Base-by-base conservation (phyloP, 2,888 invertebrate species). In the Drosophila pullipes region DNA sequence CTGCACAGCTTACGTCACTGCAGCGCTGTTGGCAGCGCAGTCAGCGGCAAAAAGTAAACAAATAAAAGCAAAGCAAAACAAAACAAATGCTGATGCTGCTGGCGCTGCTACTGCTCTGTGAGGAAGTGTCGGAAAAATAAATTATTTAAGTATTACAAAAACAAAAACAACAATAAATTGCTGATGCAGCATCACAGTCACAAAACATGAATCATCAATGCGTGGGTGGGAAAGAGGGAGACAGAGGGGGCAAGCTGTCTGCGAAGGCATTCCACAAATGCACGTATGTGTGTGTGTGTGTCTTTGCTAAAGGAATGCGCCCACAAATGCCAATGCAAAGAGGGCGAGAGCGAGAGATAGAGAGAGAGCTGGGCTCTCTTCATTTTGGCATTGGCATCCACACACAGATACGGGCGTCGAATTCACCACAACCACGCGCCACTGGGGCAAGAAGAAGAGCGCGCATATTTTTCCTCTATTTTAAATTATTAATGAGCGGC, bases 401-500 rank as follows among this genome's bases (percentile, higher is more conserved):
- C 78, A 78, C 28, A 47, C 33, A 39, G 33, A 47, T 2, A 16
- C 47, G 25, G 16, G 16, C 16, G 10, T 3, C 35, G 76, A 78
- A 78, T 28, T 78, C 82, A 78, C 82, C 82, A 78, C 79, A 66
- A 63, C 30, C 82, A 78, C 82, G 74, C 78, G 78, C 78, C 60
- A 73, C 78, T 82, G 78, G 78, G 78, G 25, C 78, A 78, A 78
- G 28, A 58, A 54, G 47, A 52, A 52, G 69, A 69, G 86, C 84
- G 75, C 76, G 85, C 79, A 89, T 76, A 81, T 86, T 85, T 90
- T 71, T 83, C 87, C 85, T 86, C 78, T 74, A 88, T 88, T 90
- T 90, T 91, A 78, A 90, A 90, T 91, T 84, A 91, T 89, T 92
- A 90, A 92, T 90, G 84, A 86, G 88, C 76, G 83, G 82, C 88